Conservation (phyloP, 1,140 invertebrate species). For the Chironomus striatipennis region DNA sequence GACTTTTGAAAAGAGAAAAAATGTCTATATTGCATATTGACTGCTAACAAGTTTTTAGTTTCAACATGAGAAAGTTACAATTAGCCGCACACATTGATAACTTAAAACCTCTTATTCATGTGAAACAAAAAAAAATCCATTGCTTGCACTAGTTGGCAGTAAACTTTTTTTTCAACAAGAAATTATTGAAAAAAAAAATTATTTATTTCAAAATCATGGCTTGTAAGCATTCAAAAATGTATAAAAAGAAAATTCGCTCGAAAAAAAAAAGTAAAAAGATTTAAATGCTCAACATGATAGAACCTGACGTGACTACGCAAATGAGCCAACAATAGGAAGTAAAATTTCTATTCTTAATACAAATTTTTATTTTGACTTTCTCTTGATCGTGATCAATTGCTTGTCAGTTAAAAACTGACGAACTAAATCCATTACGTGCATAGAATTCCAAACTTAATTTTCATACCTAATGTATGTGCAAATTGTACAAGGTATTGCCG, state of each 20-base stretch:
- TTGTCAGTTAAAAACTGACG: neutral
- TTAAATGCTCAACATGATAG: slow-evolving; percentile 1
- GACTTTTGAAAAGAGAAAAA: neutral
- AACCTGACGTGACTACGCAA: neutral
- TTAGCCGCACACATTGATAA: neutral
- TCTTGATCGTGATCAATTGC: neutral
- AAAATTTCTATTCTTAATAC: neutral
- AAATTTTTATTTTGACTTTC: neutral
- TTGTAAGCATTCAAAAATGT: no score
- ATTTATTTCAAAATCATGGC: no score
- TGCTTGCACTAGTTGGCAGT: neutral
- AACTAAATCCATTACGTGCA: neutral
- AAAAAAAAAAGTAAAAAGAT: neutral
- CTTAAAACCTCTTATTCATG: neutral
- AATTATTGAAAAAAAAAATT: neutral
- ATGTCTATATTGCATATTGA: neutral
- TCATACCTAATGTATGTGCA: neutral
- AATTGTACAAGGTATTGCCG: neutral
- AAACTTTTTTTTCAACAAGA: neutral
- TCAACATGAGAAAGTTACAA: slow-evolving; percentile 13
- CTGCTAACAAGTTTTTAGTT: slow-evolving; percentile 1
- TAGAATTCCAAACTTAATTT: neutral
- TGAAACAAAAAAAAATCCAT: neutral
- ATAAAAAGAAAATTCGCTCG: no score
- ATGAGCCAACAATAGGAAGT: neutral